Percentiles rank a stretch among this genome's conserved stretches.
Conservation (phyloP, 64 coral and sea anemone genomes). For the Porites australiensis region DNA sequence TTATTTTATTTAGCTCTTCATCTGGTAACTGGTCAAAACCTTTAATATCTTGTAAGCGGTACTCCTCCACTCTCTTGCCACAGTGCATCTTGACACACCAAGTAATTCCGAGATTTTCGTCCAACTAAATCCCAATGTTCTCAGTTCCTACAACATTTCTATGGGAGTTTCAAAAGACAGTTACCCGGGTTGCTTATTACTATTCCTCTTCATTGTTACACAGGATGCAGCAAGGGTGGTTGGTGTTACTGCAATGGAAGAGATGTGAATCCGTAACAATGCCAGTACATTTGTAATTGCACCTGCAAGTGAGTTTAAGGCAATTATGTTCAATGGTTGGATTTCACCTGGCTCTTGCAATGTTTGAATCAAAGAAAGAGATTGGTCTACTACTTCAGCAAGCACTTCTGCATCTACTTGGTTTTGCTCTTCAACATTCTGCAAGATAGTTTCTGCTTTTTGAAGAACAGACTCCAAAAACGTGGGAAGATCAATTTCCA, state of each 20-base stretch:
- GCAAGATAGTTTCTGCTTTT: constrained; percentile 46
- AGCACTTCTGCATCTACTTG: constrained; percentile 5
- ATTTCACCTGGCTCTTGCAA: constrained; percentile 37
- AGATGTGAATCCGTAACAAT: constrained; percentile 56
- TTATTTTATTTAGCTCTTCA: constrained; percentile 40
- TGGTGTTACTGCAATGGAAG: constrained; percentile 35
- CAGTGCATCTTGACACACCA: constrained; percentile 51
- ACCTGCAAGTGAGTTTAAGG: constrained; percentile 37
- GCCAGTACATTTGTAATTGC: constrained; percentile 30
- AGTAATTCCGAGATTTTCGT: constrained; percentile 52
- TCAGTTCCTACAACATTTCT: constrained; percentile 65
- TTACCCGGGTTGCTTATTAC: constrained; percentile 28
- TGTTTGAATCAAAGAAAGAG: neutral
- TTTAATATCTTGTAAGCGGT: constrained; percentile 16
- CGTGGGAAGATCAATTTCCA: constrained; percentile 45
- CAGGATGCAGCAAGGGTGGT: constrained; percentile 39
- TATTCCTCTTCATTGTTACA: constrained; percentile 23
- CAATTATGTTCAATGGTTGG: constrained; percentile 13
- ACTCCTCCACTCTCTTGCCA: neutral
- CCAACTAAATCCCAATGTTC: constrained; percentile 65
- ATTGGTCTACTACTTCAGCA: neutral
- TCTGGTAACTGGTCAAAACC: constrained; percentile 45
- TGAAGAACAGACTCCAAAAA: constrained; percentile 50
- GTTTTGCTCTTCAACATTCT: constrained; percentile 28
- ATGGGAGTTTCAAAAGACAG: constrained; percentile 65